phyloP scores from a whole-genome alignment of 2,113 vertebrate species.

The Xyliphius kryptos region DNA sequence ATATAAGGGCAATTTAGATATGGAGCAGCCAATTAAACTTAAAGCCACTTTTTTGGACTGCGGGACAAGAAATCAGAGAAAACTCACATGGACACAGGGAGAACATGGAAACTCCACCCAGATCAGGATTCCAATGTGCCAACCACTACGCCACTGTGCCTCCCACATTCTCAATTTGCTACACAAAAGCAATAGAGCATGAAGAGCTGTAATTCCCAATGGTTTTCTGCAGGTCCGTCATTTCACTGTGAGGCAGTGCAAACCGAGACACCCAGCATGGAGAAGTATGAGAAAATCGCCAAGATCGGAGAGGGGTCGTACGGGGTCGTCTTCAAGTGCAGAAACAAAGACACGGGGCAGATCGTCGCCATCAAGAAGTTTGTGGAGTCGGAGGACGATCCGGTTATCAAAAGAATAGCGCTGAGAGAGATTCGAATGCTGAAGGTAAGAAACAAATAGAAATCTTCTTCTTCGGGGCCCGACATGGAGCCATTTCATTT shows the following conservation, averaged over 20 bases:
- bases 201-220: not conserved
- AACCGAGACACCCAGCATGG: slow-evolving; percentile 61
- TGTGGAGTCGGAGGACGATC: slow-evolving; percentile 89
- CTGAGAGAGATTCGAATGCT: slow-evolving; percentile 90
- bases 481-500: too few species aligned
- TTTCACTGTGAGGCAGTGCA: not conserved
- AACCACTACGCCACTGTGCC: too few species aligned
- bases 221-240: not conserved
- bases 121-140: too few species aligned
- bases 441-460: slow-evolving; percentile 68
- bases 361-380: slow-evolving; percentile 94
- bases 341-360: slow-evolving; percentile 82
- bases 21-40: too few species aligned
- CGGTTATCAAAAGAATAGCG: slow-evolving; percentile 87
- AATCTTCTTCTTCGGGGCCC: not conserved
- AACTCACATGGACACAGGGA: too few species aligned
- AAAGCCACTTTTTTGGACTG: too few species aligned
- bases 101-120: too few species aligned
- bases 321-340: slow-evolving; percentile 92
- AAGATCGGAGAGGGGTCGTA: slow-evolving; percentile 93
- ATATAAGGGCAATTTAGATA: too few species aligned
- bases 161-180: not conserved
- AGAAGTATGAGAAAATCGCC: slow-evolving; percentile 89
- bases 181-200: not conserved
- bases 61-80: too few species aligned